Conservation (phyloP, 1,140 invertebrate genomes). For the Halesus radiatus region DNA sequence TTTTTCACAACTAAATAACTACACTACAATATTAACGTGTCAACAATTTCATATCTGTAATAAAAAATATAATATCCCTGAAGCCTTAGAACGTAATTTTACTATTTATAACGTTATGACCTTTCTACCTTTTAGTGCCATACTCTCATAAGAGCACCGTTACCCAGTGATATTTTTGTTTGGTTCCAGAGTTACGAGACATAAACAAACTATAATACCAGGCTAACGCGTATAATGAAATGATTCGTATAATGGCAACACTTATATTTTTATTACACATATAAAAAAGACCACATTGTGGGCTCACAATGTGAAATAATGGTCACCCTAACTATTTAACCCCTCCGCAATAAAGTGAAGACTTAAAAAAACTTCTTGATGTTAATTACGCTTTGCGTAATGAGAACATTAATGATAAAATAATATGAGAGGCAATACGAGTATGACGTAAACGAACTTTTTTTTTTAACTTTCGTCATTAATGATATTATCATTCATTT, state of each 20-base stretch:
- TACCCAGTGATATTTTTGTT: not conserved
- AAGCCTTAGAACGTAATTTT: too few species aligned
- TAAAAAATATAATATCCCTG: too few species aligned
- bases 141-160: not conserved
- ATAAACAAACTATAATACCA: constrained; percentile 22
- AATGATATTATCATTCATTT: too few species aligned
- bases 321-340: constrained; percentile 7
- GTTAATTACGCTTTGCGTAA: not conserved
- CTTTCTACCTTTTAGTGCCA: not conserved
- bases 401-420: too few species aligned
- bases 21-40: too few species aligned
- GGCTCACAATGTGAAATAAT: constrained; percentile 7
- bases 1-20: too few species aligned
- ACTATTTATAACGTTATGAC: too few species aligned
- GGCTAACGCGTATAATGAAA: constrained; percentile 10
- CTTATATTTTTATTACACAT: constrained; percentile 19
- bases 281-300: constrained; percentile 36
- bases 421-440: too few species aligned
- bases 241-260: constrained; percentile 20
- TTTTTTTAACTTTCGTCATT: too few species aligned
- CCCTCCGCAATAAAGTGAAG: not conserved
- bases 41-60: too few species aligned
- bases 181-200: constrained; percentile 6
- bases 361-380: not conserved
- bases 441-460: too few species aligned